Evolutionary conservation across 2,888 invertebrate genomes (phyloP).

Genomic region (Gerris lacustris): DNA sequence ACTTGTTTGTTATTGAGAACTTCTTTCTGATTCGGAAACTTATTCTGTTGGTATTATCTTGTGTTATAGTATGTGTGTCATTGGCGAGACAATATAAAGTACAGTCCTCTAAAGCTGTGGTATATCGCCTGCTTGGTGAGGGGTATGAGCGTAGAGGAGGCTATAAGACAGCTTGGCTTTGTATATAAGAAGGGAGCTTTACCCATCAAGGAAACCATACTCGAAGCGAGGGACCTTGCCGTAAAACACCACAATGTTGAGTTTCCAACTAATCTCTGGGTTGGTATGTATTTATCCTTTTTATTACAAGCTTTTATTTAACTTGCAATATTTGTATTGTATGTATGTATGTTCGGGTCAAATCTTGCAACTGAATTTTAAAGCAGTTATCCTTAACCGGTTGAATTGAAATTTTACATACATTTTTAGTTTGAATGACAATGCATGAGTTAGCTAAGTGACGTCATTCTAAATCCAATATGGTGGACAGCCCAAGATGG

Average conservation of each 20-base stretch:
- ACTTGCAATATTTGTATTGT: no score
- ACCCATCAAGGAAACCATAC: conserved; percentile 59
- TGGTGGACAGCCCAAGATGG: no score
- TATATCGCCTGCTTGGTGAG: conserved; percentile 75
- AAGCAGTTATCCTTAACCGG: no score
- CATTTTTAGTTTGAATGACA: no score
- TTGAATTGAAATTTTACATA: no score
- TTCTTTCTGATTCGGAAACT: no score
- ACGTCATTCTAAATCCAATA: no score
- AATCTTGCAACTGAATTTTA: no score
- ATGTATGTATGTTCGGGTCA: no score
- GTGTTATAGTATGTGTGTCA: conserved; percentile 69
- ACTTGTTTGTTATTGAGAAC: no score
- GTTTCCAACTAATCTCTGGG: conserved; percentile 88
- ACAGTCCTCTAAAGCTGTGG: conserved; percentile 87
- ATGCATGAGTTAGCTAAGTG: no score
- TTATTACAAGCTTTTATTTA: no score
- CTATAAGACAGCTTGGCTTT: conserved; percentile 78
- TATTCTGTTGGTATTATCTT: background rate
- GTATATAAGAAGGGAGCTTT: conserved; percentile 64
- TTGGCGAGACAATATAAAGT: conserved; percentile 69
- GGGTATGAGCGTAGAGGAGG: conserved; percentile 89
- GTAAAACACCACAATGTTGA: conserved; percentile 84
- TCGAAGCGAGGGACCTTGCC: conserved; percentile 82
- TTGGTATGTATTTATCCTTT: conserved; percentile 50